These are phyloP conservation scores for Phrynocephalus forsythii DNA, from an alignment of 2,797 vertebrate species.

Conservation along the genomic window DNA sequence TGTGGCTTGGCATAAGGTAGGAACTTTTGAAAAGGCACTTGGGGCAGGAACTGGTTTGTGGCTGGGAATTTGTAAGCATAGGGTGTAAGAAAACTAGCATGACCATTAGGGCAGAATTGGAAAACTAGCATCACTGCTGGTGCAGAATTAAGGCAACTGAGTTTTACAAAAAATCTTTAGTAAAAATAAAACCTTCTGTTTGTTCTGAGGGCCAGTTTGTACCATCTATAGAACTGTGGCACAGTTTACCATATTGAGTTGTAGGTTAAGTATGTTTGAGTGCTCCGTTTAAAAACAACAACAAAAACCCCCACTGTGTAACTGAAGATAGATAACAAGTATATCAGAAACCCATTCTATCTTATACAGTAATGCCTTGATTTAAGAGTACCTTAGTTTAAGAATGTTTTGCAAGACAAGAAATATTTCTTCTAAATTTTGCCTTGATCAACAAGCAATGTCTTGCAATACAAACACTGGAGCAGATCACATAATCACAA, in stretches of 20 bases:
- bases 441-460: too few species aligned
- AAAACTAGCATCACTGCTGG: constrained; percentile 3
- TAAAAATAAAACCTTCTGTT: background rate
- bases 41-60: background rate
- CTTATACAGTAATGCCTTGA: too few species aligned
- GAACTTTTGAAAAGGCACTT: background rate
- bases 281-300: background rate
- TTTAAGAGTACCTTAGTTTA: too few species aligned
- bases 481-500: too few species aligned
- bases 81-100: constrained; percentile 18
- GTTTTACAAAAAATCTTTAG: background rate
- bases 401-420: too few species aligned
- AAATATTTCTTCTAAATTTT: too few species aligned
- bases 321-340: background rate
- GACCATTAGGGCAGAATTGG: background rate
- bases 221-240: background rate
- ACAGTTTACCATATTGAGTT: background rate
- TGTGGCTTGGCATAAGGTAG: constrained; percentile 9
- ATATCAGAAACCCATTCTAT: background rate
- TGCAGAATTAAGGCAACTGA: background rate
- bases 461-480: too few species aligned
- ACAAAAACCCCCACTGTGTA: background rate
- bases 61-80: constrained; percentile 32
- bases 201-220: background rate
- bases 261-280: background rate